Percentiles rank a stretch among this genome's conserved stretches.
These are phyloP conservation scores for Pinna nobilis DNA, from an alignment of 1,140 invertebrate species.

Conservation along the genomic window DNA sequence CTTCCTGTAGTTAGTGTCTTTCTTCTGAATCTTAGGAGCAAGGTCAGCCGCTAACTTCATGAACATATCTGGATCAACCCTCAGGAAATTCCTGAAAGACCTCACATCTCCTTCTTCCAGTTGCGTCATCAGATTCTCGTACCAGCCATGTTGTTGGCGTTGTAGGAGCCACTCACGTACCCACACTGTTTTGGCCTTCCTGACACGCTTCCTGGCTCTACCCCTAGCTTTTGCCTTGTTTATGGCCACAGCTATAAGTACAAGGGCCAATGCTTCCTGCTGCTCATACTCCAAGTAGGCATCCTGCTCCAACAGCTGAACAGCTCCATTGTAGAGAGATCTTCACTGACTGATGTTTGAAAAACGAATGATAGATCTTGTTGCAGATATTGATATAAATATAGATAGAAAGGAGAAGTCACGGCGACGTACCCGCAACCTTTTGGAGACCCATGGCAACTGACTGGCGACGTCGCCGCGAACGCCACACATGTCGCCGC, in stretches of 20 bases:
- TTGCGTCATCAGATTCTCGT: conserved; percentile 3
- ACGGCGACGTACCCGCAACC: not conserved
- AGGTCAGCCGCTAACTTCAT: not conserved
- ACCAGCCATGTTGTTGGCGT: not conserved
- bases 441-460: not conserved
- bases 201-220: not conserved
- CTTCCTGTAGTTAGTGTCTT: conserved; percentile 1
- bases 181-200: conserved; percentile 3
- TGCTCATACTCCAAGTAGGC: not conserved
- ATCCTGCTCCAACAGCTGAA: not conserved
- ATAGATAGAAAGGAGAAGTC: not conserved
- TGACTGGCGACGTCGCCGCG: not conserved
- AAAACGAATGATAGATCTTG: not conserved
- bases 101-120: not conserved
- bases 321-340: not conserved
- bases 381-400: not conserved
- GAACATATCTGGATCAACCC: conserved; percentile 7
- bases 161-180: conserved; percentile 3
- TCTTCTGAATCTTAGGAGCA: not conserved
- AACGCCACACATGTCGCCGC: no score
- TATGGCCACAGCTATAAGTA: not conserved
- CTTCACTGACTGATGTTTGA: not conserved
- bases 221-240: not conserved
- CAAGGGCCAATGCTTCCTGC: not conserved
- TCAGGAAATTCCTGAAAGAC: conserved; percentile 21